A percentile compares a stretch with the other conserved stretches of the same genome.
These are phyloP conservation scores for Falco peregrinus DNA, from an alignment of 2,797 vertebrate species.

Conservation along the genomic window DNA sequence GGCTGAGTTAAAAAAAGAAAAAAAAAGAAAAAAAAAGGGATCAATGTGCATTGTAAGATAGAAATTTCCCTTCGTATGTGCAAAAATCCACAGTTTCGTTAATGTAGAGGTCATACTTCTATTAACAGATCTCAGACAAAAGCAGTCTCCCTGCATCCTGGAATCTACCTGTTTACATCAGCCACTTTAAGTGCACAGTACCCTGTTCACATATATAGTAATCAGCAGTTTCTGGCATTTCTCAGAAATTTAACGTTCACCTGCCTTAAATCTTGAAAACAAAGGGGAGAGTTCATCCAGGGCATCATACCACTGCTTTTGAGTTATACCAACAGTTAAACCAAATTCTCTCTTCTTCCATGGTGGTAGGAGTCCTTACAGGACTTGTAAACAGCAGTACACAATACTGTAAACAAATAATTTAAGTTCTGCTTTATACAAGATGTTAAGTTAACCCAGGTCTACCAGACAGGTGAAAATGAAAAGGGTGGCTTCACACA, in stretches of 20 bases:
- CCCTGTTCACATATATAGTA: constrained; percentile 52
- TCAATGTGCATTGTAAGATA: constrained; percentile 34
- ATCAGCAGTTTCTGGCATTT: constrained; percentile 54
- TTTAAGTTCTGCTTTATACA: constrained; percentile 72
- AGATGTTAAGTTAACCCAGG: constrained; percentile 69
- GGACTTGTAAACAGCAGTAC: constrained; percentile 82
- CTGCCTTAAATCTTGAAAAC: constrained; percentile 60
- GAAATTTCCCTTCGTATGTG: constrained; percentile 61
- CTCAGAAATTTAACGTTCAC: constrained; percentile 44
- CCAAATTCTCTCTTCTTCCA: constrained; percentile 59
- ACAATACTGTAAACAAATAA: constrained; percentile 82
- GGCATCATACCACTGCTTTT: constrained; percentile 3
- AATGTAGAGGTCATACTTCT: constrained; percentile 60
- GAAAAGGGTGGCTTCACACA: constrained; percentile 72
- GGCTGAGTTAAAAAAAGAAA: background rate
- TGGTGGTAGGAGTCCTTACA: constrained; percentile 73
- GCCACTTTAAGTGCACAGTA: constrained; percentile 47
- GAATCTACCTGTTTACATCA: constrained; percentile 52
- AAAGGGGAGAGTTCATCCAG: constrained; percentile 33
- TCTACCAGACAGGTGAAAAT: constrained; percentile 67
- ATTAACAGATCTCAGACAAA: constrained; percentile 29
- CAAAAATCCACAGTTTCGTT: constrained; percentile 63
- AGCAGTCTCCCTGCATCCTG: constrained; percentile 45
- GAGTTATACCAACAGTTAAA: constrained; percentile 28
- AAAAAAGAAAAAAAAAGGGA: background rate